phyloP scores from a whole-genome alignment of 2,888 invertebrate species.

The Palloptera scutellata region DNA sequence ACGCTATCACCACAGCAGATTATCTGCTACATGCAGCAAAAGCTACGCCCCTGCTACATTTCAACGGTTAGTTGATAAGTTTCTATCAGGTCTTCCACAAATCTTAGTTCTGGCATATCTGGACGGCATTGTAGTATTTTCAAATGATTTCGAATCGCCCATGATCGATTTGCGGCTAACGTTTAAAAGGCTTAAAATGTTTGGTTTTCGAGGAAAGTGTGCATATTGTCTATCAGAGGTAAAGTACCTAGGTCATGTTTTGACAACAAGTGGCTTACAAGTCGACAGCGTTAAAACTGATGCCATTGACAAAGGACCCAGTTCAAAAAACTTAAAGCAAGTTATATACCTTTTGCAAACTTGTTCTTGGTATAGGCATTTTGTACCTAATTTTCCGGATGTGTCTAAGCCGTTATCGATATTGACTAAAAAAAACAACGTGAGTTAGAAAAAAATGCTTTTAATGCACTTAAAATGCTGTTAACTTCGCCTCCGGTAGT shows the following conservation, averaged over 20 bases:
- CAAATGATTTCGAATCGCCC: constrained; percentile 43
- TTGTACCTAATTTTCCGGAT: constrained; percentile 32
- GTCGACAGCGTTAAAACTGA: constrained; percentile 47
- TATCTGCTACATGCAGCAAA: no score
- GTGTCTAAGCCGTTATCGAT: constrained; percentile 47
- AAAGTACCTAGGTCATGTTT: constrained; percentile 50
- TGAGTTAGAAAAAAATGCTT: constrained; percentile 35
- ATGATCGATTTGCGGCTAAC: constrained; percentile 48
- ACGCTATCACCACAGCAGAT: no score
- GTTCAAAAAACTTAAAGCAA: constrained; percentile 42
- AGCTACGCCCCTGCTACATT: constrained; percentile 54
- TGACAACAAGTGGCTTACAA: constrained; percentile 45
- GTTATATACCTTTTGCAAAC: constrained; percentile 46
- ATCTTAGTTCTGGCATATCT: constrained; percentile 46
- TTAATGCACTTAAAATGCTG: constrained; percentile 37
- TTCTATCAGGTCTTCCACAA: no score
- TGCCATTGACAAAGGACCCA: constrained; percentile 39
- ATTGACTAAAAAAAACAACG: constrained; percentile 46
- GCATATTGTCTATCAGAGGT: constrained; percentile 37
- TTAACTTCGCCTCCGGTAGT: constrained; percentile 28
- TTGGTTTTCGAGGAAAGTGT: no score
- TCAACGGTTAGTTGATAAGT: constrained; percentile 48
- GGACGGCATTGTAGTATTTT: constrained; percentile 49
- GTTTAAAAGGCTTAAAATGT: no score
- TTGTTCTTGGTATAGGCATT: no score